Evolutionary conservation across 2,888 invertebrate species (phyloP).

Genomic region (Calliopum simillimum): DNA sequence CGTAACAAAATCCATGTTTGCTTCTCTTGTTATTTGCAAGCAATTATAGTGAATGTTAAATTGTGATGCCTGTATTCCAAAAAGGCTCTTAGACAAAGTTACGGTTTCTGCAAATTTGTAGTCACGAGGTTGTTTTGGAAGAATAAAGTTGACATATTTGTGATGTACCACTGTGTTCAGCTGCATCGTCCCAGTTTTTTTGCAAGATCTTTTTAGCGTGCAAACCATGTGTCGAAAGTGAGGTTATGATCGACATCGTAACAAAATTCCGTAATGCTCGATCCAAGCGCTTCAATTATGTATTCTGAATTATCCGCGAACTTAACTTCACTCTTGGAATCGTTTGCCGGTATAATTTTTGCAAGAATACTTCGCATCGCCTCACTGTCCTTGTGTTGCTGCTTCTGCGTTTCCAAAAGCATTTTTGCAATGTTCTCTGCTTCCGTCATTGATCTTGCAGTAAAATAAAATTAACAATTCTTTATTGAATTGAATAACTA

Average conservation of each 20-base stretch:
- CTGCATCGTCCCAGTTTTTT: constrained; percentile 38
- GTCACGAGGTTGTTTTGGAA: constrained; percentile 33
- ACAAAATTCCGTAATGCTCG: constrained; percentile 12
- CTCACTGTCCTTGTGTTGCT: constrained; percentile 12
- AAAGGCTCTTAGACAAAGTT: neutral
- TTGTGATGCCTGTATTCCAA: constrained; percentile 24
- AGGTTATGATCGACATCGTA: constrained; percentile 15
- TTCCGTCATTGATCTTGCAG: neutral
- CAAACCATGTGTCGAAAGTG: too few species aligned
- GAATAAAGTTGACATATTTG: constrained; percentile 38
- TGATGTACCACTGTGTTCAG: constrained; percentile 31
- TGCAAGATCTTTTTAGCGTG: constrained; percentile 39
- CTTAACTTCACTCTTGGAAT: neutral
- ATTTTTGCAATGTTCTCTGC: too few species aligned
- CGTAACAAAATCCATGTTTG: constrained; percentile 19
- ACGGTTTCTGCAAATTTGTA: constrained; percentile 7
- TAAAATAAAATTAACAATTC: neutral
- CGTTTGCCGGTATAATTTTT: neutral
- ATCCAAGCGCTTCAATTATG: constrained; percentile 6
- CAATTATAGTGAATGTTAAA: constrained; percentile 29
- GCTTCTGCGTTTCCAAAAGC: constrained; percentile 8
- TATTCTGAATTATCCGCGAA: neutral
- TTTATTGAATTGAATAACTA: too few species aligned
- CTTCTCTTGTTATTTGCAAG: constrained; percentile 27
- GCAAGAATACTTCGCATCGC: constrained; percentile 4